Evolutionary conservation across 2,888 invertebrate genomes (phyloP).

Genomic region (Nomada hirtipes): DNA sequence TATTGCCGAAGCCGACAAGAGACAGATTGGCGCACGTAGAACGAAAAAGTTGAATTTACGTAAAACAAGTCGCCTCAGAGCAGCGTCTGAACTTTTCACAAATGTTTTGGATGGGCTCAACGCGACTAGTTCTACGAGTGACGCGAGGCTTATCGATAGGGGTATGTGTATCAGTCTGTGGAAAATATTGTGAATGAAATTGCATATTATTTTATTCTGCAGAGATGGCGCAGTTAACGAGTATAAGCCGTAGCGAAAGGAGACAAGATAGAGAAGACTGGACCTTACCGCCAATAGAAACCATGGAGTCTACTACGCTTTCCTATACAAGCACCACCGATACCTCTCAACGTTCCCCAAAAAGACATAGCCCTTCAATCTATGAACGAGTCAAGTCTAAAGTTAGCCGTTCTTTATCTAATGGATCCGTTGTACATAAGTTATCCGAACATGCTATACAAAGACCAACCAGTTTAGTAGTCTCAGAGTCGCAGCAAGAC

Average conservation of each 20-base stretch:
- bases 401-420: slow-evolving; percentile 88
- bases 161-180: slow-evolving; percentile 43
- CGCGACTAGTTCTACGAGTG: slow-evolving; percentile 67
- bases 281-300: slow-evolving; percentile 80
- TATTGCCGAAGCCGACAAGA: slow-evolving; percentile 78
- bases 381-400: slow-evolving; percentile 85
- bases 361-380: slow-evolving; percentile 85
- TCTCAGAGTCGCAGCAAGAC: slow-evolving; percentile 84
- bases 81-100: slow-evolving; percentile 73
- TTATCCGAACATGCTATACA: slow-evolving; percentile 85
- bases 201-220: slow-evolving; percentile 13
- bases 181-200: not conserved
- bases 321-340: slow-evolving; percentile 77
- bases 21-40: slow-evolving; percentile 80
- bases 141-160: slow-evolving; percentile 65
- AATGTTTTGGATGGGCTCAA: slow-evolving; percentile 75
- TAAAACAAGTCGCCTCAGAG: slow-evolving; percentile 76
- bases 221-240: slow-evolving; percentile 82
- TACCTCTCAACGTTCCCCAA: slow-evolving; percentile 84
- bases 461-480: slow-evolving; percentile 87
- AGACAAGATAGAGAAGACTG: slow-evolving; percentile 79
- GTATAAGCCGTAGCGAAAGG: slow-evolving; percentile 77
- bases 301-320: slow-evolving; percentile 76
- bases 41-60: slow-evolving; percentile 77
- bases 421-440: slow-evolving; percentile 88